Base-by-base conservation (phyloP, 37 sponge, comb jelly and placozoan genomes). In the Halichondria panicea region DNA sequence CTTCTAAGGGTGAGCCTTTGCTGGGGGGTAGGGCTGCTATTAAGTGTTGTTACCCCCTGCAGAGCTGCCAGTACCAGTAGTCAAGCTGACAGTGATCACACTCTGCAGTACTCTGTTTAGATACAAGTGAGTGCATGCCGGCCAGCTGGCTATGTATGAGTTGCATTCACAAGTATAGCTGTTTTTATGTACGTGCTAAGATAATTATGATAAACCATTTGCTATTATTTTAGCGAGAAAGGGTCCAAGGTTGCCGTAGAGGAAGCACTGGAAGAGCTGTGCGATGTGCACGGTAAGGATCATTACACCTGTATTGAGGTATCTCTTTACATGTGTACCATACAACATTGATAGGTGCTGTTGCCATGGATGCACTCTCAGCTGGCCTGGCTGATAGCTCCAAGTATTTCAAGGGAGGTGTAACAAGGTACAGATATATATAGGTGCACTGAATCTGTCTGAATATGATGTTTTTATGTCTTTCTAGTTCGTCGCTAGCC, bases 41-140 rank as follows among this genome's bases (percentile, higher is more conserved):
- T 22, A 59, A 24, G 27, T 59, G 60, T 24, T 59, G 22, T 59
- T 22, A 3, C 44, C 25, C 27, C 18, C 30, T 64, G 4, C 34
- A 70, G 71, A 70, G 7, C 71, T 70, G 8, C 71, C 71, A 2
- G 50, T 28, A 0, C 71, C 71, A 3, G 71, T 33, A 12, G 52
- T 70, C 54, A 70, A 70, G 53, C 45, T 43, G 18, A 24, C 27
- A 18, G 34, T 70, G 1, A 31, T 30, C 11, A 1, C 71, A 30
- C 54, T 70, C 1, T 52, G 52, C 18, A 52, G 54, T 3, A 70
- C 71, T 4, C 71, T 70, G 30, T 70, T 70, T 54, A 22, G 50
- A 45, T 70, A 70, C 44, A 24, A 33, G 71, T 70, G 30, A 25
- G 54, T 48, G 24, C 24, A 28, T 59, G 8, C 8, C 38, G 9